Conservation (phyloP, 2,888 invertebrate species). For the Drosophila tripunctata region DNA sequence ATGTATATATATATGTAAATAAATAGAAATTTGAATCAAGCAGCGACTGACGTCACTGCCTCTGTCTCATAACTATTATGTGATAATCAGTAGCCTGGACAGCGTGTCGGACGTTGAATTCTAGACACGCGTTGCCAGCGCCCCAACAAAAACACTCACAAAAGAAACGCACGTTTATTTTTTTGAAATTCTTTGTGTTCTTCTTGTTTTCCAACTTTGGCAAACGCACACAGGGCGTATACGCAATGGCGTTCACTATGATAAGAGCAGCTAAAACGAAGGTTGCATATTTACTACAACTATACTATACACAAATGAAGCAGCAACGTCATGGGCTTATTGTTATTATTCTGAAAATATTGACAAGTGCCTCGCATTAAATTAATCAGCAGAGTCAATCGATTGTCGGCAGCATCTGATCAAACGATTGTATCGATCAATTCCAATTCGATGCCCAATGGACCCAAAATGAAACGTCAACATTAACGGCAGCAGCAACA, state of each 20-base stretch:
- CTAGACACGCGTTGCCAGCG: constrained; percentile 60
- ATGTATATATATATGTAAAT: constrained; percentile 17
- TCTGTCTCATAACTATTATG: constrained; percentile 46
- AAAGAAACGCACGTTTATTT: constrained; percentile 62
- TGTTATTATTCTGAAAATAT: constrained; percentile 18
- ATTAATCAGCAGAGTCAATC: constrained; percentile 34
- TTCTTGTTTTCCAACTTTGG: constrained; percentile 39
- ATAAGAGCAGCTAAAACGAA: constrained; percentile 53
- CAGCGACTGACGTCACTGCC: constrained; percentile 59
- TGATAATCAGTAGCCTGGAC: constrained; percentile 42
- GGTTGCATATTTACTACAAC: constrained; percentile 29
- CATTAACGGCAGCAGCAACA: background rate
- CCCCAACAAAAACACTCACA: constrained; percentile 13
- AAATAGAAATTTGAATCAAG: constrained; percentile 8
- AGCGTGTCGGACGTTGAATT: constrained; percentile 50
- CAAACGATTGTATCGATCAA: constrained; percentile 49
- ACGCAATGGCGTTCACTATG: constrained; percentile 40
- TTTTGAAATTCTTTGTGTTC: constrained; percentile 19
- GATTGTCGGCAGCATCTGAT: constrained; percentile 53
- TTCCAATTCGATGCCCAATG: constrained; percentile 15
- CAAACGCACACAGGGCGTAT: constrained; percentile 56
- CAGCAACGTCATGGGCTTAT: constrained; percentile 35
- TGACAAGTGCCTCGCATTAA: constrained; percentile 54
- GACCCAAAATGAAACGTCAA: constrained; percentile 35
- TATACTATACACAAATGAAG: background rate